phyloP scores from a whole-genome alignment of 2,797 vertebrate genomes.

The Betta splendens region DNA sequence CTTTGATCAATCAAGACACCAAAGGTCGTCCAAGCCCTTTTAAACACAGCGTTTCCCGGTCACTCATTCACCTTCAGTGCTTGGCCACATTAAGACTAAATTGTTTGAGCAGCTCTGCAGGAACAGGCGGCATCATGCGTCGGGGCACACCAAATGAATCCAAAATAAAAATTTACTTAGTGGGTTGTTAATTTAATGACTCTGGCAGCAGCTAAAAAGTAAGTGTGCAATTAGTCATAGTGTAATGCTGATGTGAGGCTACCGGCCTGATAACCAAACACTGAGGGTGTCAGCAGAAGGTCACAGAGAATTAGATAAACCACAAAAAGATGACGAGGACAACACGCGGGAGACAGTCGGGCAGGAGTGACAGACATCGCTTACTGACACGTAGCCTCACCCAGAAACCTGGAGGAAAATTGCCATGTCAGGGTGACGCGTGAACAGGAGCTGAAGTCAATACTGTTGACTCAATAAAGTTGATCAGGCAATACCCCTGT shows the following conservation, averaged over 20 bases:
- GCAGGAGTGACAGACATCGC: slow-evolving; percentile 24
- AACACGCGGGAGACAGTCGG: slow-evolving; percentile 3
- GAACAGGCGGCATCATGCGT: slow-evolving; percentile 1
- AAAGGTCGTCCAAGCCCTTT: not conserved
- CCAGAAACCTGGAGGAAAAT: slow-evolving; percentile 38
- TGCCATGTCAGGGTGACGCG: slow-evolving; percentile 39
- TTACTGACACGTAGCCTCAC: slow-evolving; percentile 41
- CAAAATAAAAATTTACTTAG: slow-evolving; percentile 30
- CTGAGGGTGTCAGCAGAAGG: not conserved
- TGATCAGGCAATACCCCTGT: slow-evolving; percentile 49
- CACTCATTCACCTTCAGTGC: slow-evolving; percentile 2
- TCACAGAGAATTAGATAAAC: not conserved
- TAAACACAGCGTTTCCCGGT: not conserved
- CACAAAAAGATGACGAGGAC: not conserved
- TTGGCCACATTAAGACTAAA: slow-evolving; percentile 3
- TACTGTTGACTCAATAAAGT: slow-evolving; percentile 51
- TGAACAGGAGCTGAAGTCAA: slow-evolving; percentile 45
- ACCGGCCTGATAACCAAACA: slow-evolving; percentile 10
- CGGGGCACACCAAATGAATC: slow-evolving; percentile 7
- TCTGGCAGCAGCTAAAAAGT: slow-evolving; percentile 17
- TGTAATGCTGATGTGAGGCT: slow-evolving; percentile 9
- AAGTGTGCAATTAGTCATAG: slow-evolving; percentile 8
- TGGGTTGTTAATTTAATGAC: slow-evolving; percentile 21
- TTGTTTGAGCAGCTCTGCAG: slow-evolving; percentile 1
- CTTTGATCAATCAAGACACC: not conserved